A percentile compares a stretch with the other conserved stretches of the same genome.
Conservation (phyloP, 2,888 invertebrate genomes). For the Hecatera dysodea region DNA sequence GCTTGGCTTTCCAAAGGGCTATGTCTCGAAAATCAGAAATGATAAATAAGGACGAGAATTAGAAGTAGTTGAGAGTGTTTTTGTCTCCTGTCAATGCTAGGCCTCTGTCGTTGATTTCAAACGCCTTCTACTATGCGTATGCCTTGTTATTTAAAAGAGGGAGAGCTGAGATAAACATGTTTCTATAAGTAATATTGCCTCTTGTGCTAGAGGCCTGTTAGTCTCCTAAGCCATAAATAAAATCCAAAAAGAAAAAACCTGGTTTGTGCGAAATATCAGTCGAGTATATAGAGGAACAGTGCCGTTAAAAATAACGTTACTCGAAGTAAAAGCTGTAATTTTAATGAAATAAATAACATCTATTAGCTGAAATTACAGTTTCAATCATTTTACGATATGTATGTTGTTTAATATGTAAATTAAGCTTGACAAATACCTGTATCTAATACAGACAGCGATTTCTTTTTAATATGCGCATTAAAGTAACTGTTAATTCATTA, state of each 20-base stretch:
- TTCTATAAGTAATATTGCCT: too few species aligned
- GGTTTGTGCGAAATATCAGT: background rate
- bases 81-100: too few species aligned
- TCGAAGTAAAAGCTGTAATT: background rate
- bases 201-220: background rate
- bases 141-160: background rate
- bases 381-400: background rate
- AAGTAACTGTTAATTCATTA: constrained; percentile 6
- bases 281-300: background rate
- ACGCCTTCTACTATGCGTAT: background rate
- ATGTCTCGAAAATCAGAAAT: background rate
- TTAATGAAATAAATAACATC: background rate
- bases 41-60: background rate
- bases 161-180: background rate
- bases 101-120: background rate
- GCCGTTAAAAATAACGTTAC: constrained; percentile 4
- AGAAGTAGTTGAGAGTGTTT: background rate
- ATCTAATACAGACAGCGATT: background rate
- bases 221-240: background rate
- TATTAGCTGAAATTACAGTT: background rate
- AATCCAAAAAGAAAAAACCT: background rate
- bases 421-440: constrained; percentile 9
- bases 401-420: background rate
- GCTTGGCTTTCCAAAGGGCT: too few species aligned
- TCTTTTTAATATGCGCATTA: constrained; percentile 9